Evolutionary conservation across 1,140 invertebrate genomes (phyloP), one percentile per base, ranked within the genome.

Genomic region (Solenopsis fugax): DNA sequence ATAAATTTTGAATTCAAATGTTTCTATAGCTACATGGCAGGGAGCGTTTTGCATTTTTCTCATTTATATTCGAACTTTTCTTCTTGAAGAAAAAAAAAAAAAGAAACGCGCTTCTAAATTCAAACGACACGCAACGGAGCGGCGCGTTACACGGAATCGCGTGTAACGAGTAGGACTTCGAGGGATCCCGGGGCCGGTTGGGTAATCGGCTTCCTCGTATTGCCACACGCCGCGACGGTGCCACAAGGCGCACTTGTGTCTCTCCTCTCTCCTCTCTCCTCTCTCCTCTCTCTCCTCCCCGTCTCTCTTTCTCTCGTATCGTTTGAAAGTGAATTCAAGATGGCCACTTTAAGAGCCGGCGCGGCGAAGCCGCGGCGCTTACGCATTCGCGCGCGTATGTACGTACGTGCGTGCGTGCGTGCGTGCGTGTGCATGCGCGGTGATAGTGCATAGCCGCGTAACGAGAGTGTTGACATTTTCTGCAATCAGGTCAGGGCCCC

Each of bases 401-500:
- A 18, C n/a, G 18, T 37, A 9, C 56, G 52, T 21, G 4, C 16
- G 18, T 48, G 12, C 78, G 85, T 85, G 72, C 18, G 54, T 72
- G 76, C 41, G 80, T 60, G 67, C 21, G 73, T 78, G 72, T 76
- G 52, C 81, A 62, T 77, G 86, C 56, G 48, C 72, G 69, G 89
- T 85, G 88, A 88, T 92, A 91, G 92, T 88, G 90, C 92, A 89
- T 89, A 90, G 90, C 89, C 90, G 92, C 91, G 90, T 91, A 92
- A 93, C 90, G 90, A 91, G 90, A 93, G 92, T 95, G 94, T 95
- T 95, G 94, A 95, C 94, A 95, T 95, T 95, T 95, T 94, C 93
- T 93, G 92, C 93, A 95, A 94, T 93, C 93, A 92, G 94, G 94
- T 95, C 94, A 95, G 94, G 94, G 94, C 93, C 92, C 64, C 90